Evolutionary conservation across 1,140 invertebrate species (phyloP), one percentile per base, ranked within the genome.

Genomic region (Diorhabda sublineata): DNA sequence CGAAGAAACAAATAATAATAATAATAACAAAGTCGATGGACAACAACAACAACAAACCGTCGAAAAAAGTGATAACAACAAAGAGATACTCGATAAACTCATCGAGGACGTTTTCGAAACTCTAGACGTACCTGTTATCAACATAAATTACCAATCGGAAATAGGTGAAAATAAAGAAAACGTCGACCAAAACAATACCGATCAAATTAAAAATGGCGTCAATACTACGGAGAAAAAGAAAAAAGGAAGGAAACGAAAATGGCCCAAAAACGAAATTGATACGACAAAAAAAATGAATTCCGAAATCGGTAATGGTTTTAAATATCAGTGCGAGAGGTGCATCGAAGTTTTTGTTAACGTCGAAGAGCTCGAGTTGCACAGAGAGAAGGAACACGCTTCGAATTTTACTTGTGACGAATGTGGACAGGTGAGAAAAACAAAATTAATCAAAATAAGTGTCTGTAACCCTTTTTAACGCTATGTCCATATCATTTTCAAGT

Each of bases 341-440:
- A 69, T 75, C 5, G 74, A 76, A 45, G 76, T 81, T 5, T 80
- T 77, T 62, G 69, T 73, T 60, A 76, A 58, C 26, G 72, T 80
- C 43, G 52, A 63, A 6, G 74, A 76, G 58, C 66, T 82, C 64
- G 78, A 81, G 62, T 68, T 60, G 9, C 81, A 82, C 69, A 68
- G 80, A 9, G 71, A 76, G 47, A 74, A 71, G 59, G 78, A 81
- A 58, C 80, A 82, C 66, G 81, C 82, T 57, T 81, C 81, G 61
- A 82, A 79, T 26, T 84, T 82, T 74, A 81, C 80, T 59, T 85
- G 84, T 77, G 81, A 84, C 52, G 81, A 83, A 74, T 85, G 84
- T 76, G 82, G 82, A 57, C 82, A 85, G 74, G 81, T 82, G 72
- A 70, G 26, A 26, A 26, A 26, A 26, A 26, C 26, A 26, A 26